Evolutionary conservation across 2,113 vertebrate species (phyloP).

Genomic region (Pavo muticus): DNA sequence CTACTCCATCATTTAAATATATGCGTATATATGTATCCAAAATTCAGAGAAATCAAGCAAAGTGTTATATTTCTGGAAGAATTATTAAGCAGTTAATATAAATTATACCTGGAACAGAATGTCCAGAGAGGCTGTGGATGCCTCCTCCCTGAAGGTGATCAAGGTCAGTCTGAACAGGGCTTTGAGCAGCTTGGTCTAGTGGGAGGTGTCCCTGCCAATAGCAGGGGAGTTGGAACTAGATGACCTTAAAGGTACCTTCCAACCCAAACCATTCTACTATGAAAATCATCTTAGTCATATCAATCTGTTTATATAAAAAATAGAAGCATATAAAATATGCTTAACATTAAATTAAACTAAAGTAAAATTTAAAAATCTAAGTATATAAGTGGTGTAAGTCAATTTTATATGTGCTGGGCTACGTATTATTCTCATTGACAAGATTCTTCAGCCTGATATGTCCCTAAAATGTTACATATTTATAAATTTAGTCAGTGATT

Average conservation of each 20-base stretch:
- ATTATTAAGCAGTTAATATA: not conserved
- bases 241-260: too few relatives aligned
- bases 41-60: not conserved
- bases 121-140: too few relatives aligned
- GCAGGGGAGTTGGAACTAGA: too few relatives aligned
- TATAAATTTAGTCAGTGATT: not conserved
- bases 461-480: not conserved
- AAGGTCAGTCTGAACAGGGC: too few relatives aligned
- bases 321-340: not conserved
- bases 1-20: not conserved
- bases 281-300: not conserved
- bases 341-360: not conserved
- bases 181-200: too few relatives aligned
- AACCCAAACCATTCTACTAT: too few relatives aligned
- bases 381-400: not conserved
- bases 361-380: not conserved
- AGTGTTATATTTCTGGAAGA: not conserved
- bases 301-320: not conserved
- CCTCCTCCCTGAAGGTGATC: too few relatives aligned
- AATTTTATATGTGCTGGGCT: not conserved
- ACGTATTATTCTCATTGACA: not conserved
- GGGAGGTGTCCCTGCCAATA: too few relatives aligned
- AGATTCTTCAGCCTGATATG: not conserved
- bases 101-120: too few relatives aligned
- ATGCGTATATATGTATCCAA: not conserved